phyloP scores from a whole-genome alignment of 2,888 invertebrate species.

The Ecdyonurus torrentis region DNA sequence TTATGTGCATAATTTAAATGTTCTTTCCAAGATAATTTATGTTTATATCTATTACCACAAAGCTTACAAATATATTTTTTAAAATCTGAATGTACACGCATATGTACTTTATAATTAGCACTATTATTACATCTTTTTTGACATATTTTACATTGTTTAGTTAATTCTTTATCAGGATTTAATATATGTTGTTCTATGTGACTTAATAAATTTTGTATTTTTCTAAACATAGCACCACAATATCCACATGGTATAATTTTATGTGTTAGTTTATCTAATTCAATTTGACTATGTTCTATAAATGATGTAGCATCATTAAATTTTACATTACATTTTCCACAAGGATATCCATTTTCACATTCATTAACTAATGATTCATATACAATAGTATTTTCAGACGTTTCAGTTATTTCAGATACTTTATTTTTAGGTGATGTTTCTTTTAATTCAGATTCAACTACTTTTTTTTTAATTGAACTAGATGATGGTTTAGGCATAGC shows the following conservation, averaged over 20 bases:
- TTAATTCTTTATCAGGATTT: not conserved
- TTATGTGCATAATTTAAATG: not conserved
- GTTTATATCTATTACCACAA: not conserved
- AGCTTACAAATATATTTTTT: not conserved
- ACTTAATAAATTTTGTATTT: not conserved
- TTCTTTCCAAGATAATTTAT: not conserved
- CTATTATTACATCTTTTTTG: not conserved
- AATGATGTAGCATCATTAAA: not conserved
- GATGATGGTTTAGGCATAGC: not conserved
- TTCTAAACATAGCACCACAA: not conserved
- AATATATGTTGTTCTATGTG: not conserved
- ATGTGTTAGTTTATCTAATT: not conserved
- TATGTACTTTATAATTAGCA: not conserved
- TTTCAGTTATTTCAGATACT: not conserved
- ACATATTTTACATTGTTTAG: not conserved
- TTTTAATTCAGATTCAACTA: not conserved
- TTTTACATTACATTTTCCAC: not conserved
- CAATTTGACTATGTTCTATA: not conserved
- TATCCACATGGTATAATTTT: not conserved
- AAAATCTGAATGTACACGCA: not conserved
- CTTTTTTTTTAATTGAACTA: not conserved
- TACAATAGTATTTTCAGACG: not conserved
- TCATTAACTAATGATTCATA: not conserved
- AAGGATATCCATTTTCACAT: not conserved
- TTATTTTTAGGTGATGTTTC: not conserved